Percentiles rank a stretch among this genome's conserved stretches.
Conservation (phyloP, 2,797 vertebrate species). For the Manis crassicaudata region DNA sequence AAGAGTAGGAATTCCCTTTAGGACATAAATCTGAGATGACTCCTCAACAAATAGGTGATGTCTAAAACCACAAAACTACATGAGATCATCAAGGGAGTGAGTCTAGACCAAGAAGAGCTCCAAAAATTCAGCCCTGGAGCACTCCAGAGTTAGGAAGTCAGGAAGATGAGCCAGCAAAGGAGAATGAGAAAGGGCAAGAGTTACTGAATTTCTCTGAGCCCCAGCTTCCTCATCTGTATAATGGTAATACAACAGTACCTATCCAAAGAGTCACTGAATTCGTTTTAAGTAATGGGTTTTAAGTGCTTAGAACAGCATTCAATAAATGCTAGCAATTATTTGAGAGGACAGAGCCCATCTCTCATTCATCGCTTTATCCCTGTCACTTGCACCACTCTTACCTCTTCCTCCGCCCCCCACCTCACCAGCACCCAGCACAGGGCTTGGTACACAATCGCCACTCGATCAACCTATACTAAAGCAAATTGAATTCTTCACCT, state of each 20-base stretch:
- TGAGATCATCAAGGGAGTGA: neutral
- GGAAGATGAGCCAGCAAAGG: neutral
- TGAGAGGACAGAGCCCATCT: neutral
- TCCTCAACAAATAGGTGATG: neutral
- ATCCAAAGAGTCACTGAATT: neutral
- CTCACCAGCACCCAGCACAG: neutral
- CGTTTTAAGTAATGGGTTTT: neutral
- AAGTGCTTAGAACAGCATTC: neutral
- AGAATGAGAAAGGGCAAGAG: constrained; percentile 23
- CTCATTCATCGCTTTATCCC: neutral
- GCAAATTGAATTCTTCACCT: constrained; percentile 16
- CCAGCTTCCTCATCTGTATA: neutral
- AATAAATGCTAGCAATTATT: neutral
- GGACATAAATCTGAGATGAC: neutral
- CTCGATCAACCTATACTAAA: constrained; percentile 15
- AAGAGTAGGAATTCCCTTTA: neutral
- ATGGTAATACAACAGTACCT: neutral
- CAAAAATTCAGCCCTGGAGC: neutral
- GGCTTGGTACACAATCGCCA: neutral
- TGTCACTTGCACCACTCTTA: neutral
- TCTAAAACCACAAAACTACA: constrained; percentile 34
- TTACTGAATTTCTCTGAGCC: neutral
- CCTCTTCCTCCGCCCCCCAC: neutral
- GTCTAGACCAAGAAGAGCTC: neutral
- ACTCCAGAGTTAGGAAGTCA: constrained; percentile 2